These are phyloP conservation scores for Scotopteryx bipunctaria DNA, from an alignment of 2,888 invertebrate genomes.

Conservation along the genomic window DNA sequence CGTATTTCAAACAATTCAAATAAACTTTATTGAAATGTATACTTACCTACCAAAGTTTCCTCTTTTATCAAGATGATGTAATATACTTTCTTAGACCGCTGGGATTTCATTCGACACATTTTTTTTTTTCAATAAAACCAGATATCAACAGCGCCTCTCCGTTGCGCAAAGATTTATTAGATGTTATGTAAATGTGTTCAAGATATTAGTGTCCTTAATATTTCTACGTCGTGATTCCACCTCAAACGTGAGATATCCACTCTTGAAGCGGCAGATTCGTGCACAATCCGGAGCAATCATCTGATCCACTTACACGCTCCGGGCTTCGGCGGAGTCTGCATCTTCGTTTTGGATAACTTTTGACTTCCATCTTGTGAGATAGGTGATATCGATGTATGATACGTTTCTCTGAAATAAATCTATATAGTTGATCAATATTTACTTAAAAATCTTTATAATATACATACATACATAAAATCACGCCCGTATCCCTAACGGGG, in stretches of 20 bases:
- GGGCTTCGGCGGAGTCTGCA: conserved; percentile 37
- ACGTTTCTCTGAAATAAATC: not conserved
- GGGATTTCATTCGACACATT: not conserved
- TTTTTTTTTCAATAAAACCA: conserved; percentile 33
- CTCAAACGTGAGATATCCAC: conserved; percentile 68
- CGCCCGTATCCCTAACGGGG: too few relatives aligned
- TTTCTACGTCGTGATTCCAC: conserved; percentile 76
- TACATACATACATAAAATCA: too few relatives aligned
- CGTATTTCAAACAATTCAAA: too few relatives aligned
- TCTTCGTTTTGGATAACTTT: conserved; percentile 21
- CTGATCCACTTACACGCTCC: conserved; percentile 61
- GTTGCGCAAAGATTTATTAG: conserved; percentile 71
- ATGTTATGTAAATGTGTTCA: conserved; percentile 79
- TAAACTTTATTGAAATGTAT: too few relatives aligned
- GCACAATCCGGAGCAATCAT: conserved; percentile 59
- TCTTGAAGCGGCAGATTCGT: conserved; percentile 57
- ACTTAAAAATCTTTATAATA: too few relatives aligned
- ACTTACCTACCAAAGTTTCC: not conserved
- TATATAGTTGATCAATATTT: not conserved
- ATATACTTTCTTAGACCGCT: not conserved
- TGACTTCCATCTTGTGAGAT: conserved; percentile 20
- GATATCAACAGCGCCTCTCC: conserved; percentile 72
- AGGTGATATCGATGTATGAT: not conserved
- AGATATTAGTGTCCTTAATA: conserved; percentile 81
- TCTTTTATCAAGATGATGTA: not conserved